Evolutionary conservation across 1,140 invertebrate species (phyloP).

Genomic region (Drosophila baimaii): DNA sequence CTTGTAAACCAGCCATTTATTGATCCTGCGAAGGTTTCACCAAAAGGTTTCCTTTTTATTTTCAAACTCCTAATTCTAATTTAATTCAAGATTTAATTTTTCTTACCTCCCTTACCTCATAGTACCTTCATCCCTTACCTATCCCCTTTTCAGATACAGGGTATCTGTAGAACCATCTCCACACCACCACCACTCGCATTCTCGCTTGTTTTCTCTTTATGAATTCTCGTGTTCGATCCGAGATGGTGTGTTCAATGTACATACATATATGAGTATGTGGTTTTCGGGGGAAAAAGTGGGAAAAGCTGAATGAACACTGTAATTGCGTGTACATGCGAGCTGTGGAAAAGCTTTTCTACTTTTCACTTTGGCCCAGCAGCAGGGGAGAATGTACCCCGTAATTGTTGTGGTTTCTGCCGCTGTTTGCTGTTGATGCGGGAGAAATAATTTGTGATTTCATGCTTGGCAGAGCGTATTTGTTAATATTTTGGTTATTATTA

Average conservation of each 20-base stretch:
- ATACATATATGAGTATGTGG: constrained; percentile 21
- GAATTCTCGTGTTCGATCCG: constrained; percentile 25
- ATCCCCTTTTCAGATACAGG: background rate
- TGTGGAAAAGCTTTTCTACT: constrained; percentile 60
- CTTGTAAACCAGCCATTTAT: background rate
- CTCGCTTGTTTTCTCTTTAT: constrained; percentile 43
- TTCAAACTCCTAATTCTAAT: background rate
- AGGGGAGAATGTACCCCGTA: constrained; percentile 28
- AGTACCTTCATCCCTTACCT: background rate
- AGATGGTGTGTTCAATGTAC: constrained; percentile 17
- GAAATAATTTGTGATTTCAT: constrained; percentile 78
- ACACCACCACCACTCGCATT: background rate
- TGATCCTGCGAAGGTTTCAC: background rate
- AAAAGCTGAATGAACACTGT: constrained; percentile 46
- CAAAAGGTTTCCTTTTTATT: background rate
- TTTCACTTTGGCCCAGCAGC: constrained; percentile 53
- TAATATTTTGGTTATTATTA: constrained; percentile 80
- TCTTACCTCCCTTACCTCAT: background rate
- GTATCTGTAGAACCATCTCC: constrained; percentile 1
- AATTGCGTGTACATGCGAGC: constrained; percentile 43
- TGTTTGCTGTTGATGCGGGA: constrained; percentile 41
- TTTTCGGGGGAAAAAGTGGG: constrained; percentile 43
- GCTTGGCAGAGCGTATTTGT: constrained; percentile 77
- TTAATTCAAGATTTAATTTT: background rate
- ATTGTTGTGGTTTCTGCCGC: constrained; percentile 41